Percentiles rank a stretch among this genome's conserved stretches.
Conservation (phyloP, 2,888 invertebrate genomes). For the Philonicus albiceps region DNA sequence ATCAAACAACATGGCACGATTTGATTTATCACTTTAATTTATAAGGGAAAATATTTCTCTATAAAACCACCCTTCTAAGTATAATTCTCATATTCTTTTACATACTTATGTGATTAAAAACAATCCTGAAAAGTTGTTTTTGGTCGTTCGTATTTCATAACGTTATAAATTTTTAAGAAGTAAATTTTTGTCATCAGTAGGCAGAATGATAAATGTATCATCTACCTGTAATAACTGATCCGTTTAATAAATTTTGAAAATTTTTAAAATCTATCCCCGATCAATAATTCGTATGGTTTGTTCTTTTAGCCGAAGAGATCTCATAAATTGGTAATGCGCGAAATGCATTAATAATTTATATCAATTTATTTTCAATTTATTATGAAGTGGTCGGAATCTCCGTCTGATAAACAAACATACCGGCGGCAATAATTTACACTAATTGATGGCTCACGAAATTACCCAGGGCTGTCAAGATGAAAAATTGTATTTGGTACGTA, state of each 20-base stretch:
- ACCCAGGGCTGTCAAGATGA: conserved; percentile 13
- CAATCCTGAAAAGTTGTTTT: background rate
- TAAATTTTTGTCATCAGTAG: background rate
- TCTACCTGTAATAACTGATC: background rate
- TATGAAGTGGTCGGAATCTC: background rate
- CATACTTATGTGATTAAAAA: background rate
- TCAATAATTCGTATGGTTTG: background rate
- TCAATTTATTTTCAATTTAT: conserved; percentile 18
- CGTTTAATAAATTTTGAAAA: background rate
- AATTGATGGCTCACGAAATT: conserved; percentile 25
- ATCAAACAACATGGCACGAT: background rate
- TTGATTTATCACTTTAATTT: background rate
- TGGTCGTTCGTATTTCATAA: background rate
- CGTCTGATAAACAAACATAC: conserved; percentile 14
- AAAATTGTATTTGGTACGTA: background rate
- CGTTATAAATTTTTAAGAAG: background rate
- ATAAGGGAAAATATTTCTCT: background rate
- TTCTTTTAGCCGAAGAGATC: background rate
- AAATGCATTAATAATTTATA: conserved; percentile 7
- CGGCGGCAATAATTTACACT: conserved; percentile 8
- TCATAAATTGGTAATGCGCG: background rate
- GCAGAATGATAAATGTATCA: background rate
- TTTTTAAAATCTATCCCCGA: background rate
- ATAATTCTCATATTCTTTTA: background rate
- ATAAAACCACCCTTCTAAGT: background rate